A percentile compares a stretch with the other conserved stretches of the same genome.
Conservation (phyloP, 2,797 vertebrate genomes). For the Propithecus deckenii region DNA sequence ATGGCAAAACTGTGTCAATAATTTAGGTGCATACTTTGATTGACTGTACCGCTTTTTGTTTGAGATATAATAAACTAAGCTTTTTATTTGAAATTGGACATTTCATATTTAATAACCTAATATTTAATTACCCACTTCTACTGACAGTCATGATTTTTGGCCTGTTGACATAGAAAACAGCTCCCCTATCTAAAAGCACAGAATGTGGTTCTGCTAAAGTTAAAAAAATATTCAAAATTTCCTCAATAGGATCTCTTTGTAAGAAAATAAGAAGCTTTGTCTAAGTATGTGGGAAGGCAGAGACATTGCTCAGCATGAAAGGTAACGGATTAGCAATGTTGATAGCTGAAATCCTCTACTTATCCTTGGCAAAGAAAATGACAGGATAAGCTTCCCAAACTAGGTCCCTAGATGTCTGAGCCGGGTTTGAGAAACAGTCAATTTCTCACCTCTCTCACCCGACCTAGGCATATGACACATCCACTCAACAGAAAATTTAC, state of each 20-base stretch:
- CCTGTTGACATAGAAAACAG: conserved; percentile 6
- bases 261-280: conserved; percentile 62
- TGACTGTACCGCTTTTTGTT: too few species aligned
- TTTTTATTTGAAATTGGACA: too few species aligned
- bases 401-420: background rate
- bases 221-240: background rate
- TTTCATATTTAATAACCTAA: too few species aligned
- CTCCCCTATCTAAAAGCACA: background rate
- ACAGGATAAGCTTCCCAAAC: background rate
- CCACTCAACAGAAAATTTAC: background rate
- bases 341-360: conserved; percentile 43
- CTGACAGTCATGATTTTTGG: background rate
- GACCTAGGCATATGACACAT: background rate
- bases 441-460: background rate
- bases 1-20: too few species aligned
- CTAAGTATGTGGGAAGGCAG: conserved; percentile 32
- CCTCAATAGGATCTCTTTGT: conserved; percentile 40
- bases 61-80: too few species aligned
- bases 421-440: background rate
- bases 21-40: too few species aligned
- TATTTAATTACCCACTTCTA: background rate
- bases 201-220: background rate
- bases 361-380: conserved; percentile 46
- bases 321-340: conserved; percentile 7
- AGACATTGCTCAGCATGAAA: conserved; percentile 53